Conservation (phyloP, 2,888 invertebrate species). For the Rotaria socialis region DNA sequence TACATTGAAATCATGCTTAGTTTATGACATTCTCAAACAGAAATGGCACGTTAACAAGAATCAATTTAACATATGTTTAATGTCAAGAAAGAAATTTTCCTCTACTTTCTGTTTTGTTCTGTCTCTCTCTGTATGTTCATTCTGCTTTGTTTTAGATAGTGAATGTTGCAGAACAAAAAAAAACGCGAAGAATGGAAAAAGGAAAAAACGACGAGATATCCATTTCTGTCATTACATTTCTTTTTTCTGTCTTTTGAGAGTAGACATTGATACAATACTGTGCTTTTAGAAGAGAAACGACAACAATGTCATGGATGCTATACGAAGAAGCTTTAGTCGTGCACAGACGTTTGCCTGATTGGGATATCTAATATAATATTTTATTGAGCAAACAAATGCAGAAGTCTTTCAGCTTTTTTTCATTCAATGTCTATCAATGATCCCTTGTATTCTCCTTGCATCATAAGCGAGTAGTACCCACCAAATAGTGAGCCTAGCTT, state of each 20-base stretch:
- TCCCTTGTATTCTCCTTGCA: not conserved
- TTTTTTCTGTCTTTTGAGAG: not conserved
- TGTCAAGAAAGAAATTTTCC: not conserved
- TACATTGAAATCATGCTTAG: not conserved
- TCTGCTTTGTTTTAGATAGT: not conserved
- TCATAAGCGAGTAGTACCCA: not conserved
- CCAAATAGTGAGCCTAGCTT: not conserved
- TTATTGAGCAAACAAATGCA: not conserved
- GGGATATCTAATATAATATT: not conserved
- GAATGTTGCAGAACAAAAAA: not conserved
- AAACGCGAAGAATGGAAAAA: too few species aligned
- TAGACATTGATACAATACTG: not conserved
- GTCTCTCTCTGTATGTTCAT: too few species aligned
- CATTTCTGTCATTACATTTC: not conserved
- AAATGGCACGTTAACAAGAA: not conserved
- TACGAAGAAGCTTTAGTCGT: not conserved
- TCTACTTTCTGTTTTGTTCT: not conserved
- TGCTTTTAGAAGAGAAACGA: not conserved
- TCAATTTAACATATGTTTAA: not conserved
- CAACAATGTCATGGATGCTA: not conserved
- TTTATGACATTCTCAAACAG: not conserved
- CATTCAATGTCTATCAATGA: not conserved
- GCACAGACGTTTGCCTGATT: not conserved
- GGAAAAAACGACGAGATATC: not conserved
- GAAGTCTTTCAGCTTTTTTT: not conserved